Base-by-base conservation (phyloP, 2,888 invertebrate genomes). In the Alviniconcha strummeri region DNA sequence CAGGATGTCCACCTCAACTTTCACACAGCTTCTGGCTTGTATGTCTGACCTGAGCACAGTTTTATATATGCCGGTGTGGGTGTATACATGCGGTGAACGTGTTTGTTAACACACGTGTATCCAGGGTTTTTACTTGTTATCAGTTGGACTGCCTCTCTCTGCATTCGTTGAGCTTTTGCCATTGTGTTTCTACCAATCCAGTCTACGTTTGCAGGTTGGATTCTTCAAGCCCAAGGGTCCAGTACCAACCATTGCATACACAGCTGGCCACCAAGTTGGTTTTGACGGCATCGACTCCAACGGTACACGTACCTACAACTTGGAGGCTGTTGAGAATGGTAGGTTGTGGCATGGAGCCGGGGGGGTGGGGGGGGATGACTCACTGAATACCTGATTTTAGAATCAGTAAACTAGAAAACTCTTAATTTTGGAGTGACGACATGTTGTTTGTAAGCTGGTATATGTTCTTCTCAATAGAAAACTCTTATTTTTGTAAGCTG, bases 181-280 rank as follows among this genome's bases (percentile, higher is more conserved):
- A 15, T 13, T 64, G 13, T 36, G 36, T 36, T 36, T 36, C 36
- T 36, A 69, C 69, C n/a, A 17, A n/a, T 69, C 7, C 69, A 15
- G 15, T 15, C 15, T 55, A 9, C 57, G 57, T 77, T 9, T 13
- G 11, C 78, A 64, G 78, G 85, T 89, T 71, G 88, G 89, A 0
- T 89, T 88, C 52, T 91, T 89, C 87, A 87, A 85, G 69, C 76
- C 74, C 17, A 82, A 74, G 72, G 13, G 55, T 5, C 64, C 56
- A 5, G 67, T 17, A 8, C 69, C 77, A 8, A 71, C 81, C 64
- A 72, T 84, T 9, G 15, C 19, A 17, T 84, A 84, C 64, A 84
- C 84, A 1, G 81, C 81, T 15, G 84, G 84, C 1, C 69, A 84
- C 54, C 80, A 84, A 19, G 17, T 78, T 36, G 81, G 81, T 17